Evolutionary conservation across 2,113 vertebrate species (phyloP).

Genomic region (Odontesthes bonariensis): DNA sequence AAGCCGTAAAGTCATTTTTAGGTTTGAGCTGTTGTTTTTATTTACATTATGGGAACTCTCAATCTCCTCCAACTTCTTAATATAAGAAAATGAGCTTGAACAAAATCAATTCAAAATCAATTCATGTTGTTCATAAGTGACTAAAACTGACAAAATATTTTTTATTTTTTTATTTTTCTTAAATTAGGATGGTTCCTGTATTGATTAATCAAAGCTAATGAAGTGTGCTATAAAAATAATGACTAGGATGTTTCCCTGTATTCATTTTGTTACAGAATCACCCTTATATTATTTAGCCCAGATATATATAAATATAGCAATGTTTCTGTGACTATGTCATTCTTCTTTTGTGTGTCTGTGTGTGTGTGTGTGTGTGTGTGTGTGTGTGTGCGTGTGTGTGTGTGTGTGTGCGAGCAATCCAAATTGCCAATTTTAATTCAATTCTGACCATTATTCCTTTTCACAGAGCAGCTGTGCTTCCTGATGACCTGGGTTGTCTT

Average conservation of each 20-base stretch:
- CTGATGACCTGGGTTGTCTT: conserved; percentile 40
- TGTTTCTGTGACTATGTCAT: conserved; percentile 29
- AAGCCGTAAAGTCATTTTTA: not conserved
- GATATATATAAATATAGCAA: not conserved
- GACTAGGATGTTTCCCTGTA: conserved; percentile 1
- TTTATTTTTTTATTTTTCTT: not conserved
- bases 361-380: not conserved
- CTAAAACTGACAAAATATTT: not conserved
- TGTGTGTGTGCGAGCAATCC: not conserved
- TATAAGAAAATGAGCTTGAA: not conserved
- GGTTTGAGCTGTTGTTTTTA: not conserved
- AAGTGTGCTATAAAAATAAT: not conserved
- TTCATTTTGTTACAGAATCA: conserved; percentile 14
- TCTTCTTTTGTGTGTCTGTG: not conserved
- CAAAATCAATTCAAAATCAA: not conserved
- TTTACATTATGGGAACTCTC: not conserved
- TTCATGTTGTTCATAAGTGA: too few relatives aligned
- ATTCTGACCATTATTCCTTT: conserved; percentile 55
- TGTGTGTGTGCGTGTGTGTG: too few relatives aligned
- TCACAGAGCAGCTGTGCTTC: conserved; percentile 53
- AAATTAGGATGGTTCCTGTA: not conserved
- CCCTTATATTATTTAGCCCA: not conserved
- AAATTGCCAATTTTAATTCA: not conserved
- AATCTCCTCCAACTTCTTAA: too few relatives aligned
- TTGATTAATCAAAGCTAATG: not conserved